Conservation (phyloP, 2,113 vertebrate genomes). For the human (Homo sapiens) region GRCh38 chr1:207686001-207686500, state of each 20-base stretch:
- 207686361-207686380: background rate
- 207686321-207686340: background rate
- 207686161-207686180: accelerated
- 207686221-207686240: background rate
- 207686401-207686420: background rate
- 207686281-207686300: background rate
- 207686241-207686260: background rate
- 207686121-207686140: too few relatives aligned
- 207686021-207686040: too few relatives aligned
- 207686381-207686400: background rate
- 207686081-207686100: too few relatives aligned
- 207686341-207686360: background rate
- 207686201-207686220: too few relatives aligned
- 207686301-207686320: background rate
- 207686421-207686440: background rate
- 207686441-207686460: background rate
- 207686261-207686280: background rate
- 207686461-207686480: background rate
- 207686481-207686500: background rate
- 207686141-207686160: background rate
- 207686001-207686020: background rate
- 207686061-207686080: accelerated
- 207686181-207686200: too few relatives aligned
- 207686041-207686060: background rate
- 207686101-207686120: background rate